phyloP scores from a whole-genome alignment of 2,888 invertebrate species.

The Oscheius sp. region DNA sequence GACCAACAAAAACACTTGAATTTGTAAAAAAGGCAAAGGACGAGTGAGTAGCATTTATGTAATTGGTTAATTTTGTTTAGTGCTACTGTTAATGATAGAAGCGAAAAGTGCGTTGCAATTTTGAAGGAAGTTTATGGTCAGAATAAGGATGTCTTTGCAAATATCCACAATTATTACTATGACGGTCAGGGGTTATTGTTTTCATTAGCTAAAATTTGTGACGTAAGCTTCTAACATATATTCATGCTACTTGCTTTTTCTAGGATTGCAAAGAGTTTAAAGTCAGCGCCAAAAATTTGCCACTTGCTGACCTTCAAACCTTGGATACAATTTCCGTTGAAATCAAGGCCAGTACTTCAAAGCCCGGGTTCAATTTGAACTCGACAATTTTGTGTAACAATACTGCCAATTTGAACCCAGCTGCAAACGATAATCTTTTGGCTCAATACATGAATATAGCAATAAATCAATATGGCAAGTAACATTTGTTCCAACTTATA shows the following conservation, averaged over 20 bases:
- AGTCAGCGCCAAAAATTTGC: too few relatives aligned
- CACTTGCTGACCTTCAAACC: too few relatives aligned
- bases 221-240: too few relatives aligned
- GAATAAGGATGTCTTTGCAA: conserved; percentile 32
- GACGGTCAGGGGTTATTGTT: conserved; percentile 45
- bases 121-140: conserved; percentile 16
- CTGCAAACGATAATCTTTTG: neutral
- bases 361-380: neutral
- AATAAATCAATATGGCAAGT: conserved; percentile 34
- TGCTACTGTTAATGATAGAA: conserved; percentile 38
- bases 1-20: conserved; percentile 30
- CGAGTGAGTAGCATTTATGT: conserved; percentile 36
- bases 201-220: too few relatives aligned
- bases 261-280: too few relatives aligned
- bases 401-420: conserved; percentile 4
- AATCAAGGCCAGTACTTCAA: neutral
- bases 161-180: conserved; percentile 33
- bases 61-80: conserved; percentile 15
- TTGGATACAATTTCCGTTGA: neutral
- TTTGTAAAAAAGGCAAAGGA: conserved; percentile 47
- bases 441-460: conserved; percentile 13
- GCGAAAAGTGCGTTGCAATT: conserved; percentile 35
- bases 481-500: neutral
- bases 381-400: neutral
- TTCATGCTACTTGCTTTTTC: too few relatives aligned